A percentile compares a stretch with the other conserved stretches of the same genome.
phyloP scores from a whole-genome alignment of 2,797 vertebrate genomes.

The Macroramphosus scolopax region DNA sequence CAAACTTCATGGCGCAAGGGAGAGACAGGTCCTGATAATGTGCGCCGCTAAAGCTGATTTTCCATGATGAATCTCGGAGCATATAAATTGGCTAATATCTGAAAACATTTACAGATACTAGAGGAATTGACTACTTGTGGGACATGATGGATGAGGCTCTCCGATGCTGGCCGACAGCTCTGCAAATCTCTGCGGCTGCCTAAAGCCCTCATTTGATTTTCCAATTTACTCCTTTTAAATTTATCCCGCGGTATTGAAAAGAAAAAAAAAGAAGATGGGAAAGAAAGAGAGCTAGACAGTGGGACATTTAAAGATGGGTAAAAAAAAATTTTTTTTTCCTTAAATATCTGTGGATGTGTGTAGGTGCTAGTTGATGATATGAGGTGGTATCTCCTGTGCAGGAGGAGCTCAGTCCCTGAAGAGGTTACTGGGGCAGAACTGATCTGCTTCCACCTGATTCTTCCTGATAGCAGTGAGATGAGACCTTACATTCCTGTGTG shows the following conservation, averaged over 20 bases:
- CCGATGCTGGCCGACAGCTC: constrained; percentile 98
- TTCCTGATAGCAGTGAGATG: constrained; percentile 82
- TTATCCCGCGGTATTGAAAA: constrained; percentile 89
- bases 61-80: constrained; percentile 99
- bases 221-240: constrained; percentile 99
- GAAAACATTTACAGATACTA: constrained; percentile 99
- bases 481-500: constrained; percentile 51
- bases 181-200: constrained; percentile 99
- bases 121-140: constrained; percentile 99
- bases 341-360: constrained; percentile 59
- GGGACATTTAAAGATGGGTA: constrained; percentile 7
- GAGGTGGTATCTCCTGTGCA: constrained; percentile 67
- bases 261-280: constrained; percentile 53
- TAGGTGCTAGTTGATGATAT: constrained; percentile 68
- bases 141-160: constrained; percentile 99
- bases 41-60: constrained; percentile 99
- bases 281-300: background rate
- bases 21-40: constrained; percentile 93
- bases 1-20: constrained; percentile 98
- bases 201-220: constrained; percentile 99
- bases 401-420: constrained; percentile 89
- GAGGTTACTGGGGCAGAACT: constrained; percentile 99
- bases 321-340: constrained; percentile 2
- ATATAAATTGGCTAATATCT: constrained; percentile 99
- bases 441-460: constrained; percentile 97